Evolutionary conservation across 1,140 invertebrate genomes (phyloP).

Genomic region (Delia radicum): DNA sequence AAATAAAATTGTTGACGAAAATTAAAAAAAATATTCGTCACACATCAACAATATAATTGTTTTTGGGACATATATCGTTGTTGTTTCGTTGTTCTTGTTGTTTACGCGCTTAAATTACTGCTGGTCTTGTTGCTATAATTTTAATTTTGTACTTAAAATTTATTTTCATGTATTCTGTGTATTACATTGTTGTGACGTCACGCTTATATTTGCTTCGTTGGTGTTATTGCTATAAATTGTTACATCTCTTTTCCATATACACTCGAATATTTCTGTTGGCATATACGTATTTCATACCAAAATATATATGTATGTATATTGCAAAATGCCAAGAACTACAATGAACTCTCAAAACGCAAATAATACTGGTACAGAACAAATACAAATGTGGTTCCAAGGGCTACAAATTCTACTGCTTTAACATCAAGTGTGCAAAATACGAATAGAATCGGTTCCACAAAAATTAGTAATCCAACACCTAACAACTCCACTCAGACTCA

Average conservation of each 20-base stretch:
- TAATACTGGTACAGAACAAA: neutral
- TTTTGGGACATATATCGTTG: too few relatives aligned
- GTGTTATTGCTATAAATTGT: neutral
- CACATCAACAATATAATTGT: too few relatives aligned
- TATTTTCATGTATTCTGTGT: too few relatives aligned
- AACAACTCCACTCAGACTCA: neutral
- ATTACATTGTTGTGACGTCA: too few relatives aligned
- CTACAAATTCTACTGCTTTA: neutral
- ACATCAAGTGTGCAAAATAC: neutral
- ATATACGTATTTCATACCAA: neutral
- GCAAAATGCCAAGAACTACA: neutral
- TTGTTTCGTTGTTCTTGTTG: too few relatives aligned
- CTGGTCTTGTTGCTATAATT: too few relatives aligned
- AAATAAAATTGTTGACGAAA: too few relatives aligned
- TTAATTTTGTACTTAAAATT: too few relatives aligned
- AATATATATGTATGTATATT: neutral
- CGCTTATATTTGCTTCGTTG: neutral
- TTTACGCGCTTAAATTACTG: too few relatives aligned
- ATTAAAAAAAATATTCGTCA: too few relatives aligned
- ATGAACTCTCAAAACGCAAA: neutral
- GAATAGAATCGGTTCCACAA: neutral
- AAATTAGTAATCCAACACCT: neutral
- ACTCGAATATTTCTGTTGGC: neutral
- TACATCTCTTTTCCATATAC: neutral
- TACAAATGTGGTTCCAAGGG: neutral